Conservation (phyloP, 2,797 vertebrate genomes). For the Scolopax rusticola region DNA sequence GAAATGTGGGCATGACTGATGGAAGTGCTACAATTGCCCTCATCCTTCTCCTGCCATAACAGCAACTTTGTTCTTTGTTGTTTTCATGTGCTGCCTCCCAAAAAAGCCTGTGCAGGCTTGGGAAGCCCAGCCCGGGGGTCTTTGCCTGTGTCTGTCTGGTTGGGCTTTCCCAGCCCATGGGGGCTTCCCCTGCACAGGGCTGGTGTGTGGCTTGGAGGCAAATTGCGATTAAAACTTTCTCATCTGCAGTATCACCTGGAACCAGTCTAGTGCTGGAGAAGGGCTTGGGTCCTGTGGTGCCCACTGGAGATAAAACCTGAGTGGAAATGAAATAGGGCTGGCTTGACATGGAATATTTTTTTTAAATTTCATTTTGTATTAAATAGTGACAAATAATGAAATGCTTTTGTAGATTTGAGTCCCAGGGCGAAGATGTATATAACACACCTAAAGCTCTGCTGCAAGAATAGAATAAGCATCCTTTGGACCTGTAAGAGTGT, state of each 20-base stretch:
- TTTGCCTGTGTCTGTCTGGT: background rate
- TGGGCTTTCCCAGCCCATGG: accelerated
- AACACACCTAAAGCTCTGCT: background rate
- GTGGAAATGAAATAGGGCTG: background rate
- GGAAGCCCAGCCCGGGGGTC: background rate
- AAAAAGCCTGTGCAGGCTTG: background rate
- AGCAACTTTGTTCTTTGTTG: background rate
- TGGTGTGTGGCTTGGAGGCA: background rate
- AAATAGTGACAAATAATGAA: background rate
- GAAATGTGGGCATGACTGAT: accelerated
- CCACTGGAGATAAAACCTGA: accelerated
- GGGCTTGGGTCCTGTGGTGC: accelerated
- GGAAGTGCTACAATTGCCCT: accelerated
- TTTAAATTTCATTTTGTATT: background rate
- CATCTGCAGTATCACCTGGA: accelerated
- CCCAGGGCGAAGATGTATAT: background rate
- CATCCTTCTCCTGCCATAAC: background rate
- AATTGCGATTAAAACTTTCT: accelerated
- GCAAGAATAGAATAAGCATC: too few species aligned
- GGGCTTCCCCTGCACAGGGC: background rate
- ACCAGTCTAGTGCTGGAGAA: accelerated
- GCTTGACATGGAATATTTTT: accelerated
- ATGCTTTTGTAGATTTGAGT: background rate
- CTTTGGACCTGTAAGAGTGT: background rate
- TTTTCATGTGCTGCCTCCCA: background rate